These are phyloP conservation scores for Gonioctena quinquepunctata DNA, from an alignment of 1,140 invertebrate species.

Conservation along the genomic window DNA sequence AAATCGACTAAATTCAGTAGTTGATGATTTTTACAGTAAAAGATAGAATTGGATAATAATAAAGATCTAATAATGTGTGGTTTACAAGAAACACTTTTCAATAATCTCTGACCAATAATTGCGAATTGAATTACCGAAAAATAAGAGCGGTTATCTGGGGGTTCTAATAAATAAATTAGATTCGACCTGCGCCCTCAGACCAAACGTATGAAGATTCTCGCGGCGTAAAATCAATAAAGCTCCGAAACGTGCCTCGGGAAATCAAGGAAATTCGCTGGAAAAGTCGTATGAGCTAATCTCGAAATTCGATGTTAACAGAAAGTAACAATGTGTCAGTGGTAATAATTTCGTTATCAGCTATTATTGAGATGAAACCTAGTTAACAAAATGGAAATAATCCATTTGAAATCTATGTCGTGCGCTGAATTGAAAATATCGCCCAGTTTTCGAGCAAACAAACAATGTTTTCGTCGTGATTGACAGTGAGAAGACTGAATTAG, in stretches of 20 bases:
- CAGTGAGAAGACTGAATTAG: background rate
- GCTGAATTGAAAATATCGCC: background rate
- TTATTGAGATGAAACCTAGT: background rate
- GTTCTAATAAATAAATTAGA: conserved; percentile 3
- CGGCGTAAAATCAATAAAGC: conserved; percentile 12
- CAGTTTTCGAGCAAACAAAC: background rate
- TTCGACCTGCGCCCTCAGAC: background rate
- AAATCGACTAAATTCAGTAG: no score
- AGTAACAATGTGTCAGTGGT: background rate
- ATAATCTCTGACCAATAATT: no score
- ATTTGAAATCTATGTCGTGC: background rate
- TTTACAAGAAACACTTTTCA: no score
- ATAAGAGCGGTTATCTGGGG: background rate
- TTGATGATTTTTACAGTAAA: no score
- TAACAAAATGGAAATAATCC: background rate
- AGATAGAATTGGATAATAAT: no score
- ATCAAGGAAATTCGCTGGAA: conserved; percentile 4
- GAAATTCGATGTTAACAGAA: background rate
- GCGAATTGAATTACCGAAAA: background rate
- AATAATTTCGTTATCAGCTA: background rate
- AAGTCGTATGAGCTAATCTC: background rate
- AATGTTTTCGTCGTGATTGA: background rate
- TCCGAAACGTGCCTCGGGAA: conserved; percentile 14
- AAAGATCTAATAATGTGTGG: no score
- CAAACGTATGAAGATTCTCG: background rate